Percentiles rank a stretch among this genome's conserved stretches.
Evolutionary conservation across 37 sponge, comb jelly and placozoan genomes (phyloP).

Genomic region (Halisarca cf. caerulea): DNA sequence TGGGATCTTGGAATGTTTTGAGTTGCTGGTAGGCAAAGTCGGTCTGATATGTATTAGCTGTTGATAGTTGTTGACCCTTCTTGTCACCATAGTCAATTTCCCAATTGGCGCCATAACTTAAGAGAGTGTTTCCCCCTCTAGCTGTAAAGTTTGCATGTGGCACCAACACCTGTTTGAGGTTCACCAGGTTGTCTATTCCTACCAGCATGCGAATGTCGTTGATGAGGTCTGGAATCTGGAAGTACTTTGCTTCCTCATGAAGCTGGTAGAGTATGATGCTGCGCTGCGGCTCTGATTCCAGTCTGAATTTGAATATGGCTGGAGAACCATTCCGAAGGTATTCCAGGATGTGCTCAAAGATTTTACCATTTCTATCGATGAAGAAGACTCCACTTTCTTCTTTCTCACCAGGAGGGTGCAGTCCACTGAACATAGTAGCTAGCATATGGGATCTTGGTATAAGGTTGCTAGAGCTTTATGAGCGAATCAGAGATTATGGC

Average conservation of each 20-base stretch:
- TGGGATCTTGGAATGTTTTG: not conserved
- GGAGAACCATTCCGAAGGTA: not conserved
- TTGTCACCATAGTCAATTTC: not conserved
- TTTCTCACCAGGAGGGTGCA: not conserved
- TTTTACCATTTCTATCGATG: constrained; percentile 4
- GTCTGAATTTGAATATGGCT: not conserved
- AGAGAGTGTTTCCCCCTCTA: not conserved
- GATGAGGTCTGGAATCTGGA: constrained; percentile 8
- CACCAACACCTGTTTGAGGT: not conserved
- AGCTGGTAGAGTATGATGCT: not conserved
- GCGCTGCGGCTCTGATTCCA: not conserved
- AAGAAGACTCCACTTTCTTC: constrained; percentile 8
- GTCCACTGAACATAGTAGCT: constrained; percentile 9
- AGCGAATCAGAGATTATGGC: no score
- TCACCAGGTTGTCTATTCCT: not conserved
- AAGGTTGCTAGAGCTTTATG: no score
- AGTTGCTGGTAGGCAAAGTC: no score
- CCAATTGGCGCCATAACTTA: not conserved
- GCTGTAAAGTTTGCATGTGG: not conserved
- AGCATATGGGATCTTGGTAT: not conserved
- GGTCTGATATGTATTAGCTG: no score
- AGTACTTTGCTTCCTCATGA: constrained; percentile 14
- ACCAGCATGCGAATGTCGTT: not conserved
- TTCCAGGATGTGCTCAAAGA: constrained; percentile 18
- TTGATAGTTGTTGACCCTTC: no score